Percentiles rank a stretch among this genome's conserved stretches.
Evolutionary conservation across 2,888 invertebrate species (phyloP).

Genomic region (Hyalella azteca): DNA sequence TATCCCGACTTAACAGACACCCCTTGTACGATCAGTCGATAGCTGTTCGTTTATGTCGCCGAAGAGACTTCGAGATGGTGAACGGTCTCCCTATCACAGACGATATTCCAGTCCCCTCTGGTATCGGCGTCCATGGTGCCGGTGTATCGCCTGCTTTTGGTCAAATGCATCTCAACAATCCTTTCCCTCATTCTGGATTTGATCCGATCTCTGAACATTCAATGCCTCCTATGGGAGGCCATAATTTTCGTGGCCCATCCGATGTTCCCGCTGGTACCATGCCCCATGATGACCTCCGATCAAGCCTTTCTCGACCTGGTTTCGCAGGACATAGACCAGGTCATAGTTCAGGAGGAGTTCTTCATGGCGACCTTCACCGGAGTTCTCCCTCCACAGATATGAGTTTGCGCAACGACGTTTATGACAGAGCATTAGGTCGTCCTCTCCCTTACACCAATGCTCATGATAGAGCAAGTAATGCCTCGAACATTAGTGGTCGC

Average conservation of each 20-base stretch:
- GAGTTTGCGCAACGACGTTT: too few species aligned
- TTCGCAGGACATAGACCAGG: neutral
- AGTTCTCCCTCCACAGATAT: neutral
- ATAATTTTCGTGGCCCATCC: conserved; percentile 29
- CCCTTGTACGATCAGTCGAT: neutral
- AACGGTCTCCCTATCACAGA: conserved; percentile 4
- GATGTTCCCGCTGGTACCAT: conserved; percentile 1
- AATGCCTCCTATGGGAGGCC: conserved; percentile 3
- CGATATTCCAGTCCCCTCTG: neutral
- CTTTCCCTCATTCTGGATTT: neutral
- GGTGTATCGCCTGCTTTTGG: neutral
- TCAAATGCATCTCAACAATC: neutral
- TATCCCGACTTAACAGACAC: neutral
- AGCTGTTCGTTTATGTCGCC: conserved; percentile 5
- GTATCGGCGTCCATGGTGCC: neutral
- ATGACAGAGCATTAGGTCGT: too few species aligned
- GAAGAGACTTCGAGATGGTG: conserved; percentile 14
- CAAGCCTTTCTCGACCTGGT: conserved; percentile 9
- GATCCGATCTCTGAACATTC: neutral
- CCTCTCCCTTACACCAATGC: too few species aligned
- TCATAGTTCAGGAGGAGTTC: neutral
- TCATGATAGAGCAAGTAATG: too few species aligned
- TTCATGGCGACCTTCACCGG: neutral
- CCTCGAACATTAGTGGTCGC: too few species aligned
- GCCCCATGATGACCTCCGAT: conserved; percentile 9